phyloP scores from a whole-genome alignment of 2,797 vertebrate species.

The Brachyrhaphis roseni region DNA sequence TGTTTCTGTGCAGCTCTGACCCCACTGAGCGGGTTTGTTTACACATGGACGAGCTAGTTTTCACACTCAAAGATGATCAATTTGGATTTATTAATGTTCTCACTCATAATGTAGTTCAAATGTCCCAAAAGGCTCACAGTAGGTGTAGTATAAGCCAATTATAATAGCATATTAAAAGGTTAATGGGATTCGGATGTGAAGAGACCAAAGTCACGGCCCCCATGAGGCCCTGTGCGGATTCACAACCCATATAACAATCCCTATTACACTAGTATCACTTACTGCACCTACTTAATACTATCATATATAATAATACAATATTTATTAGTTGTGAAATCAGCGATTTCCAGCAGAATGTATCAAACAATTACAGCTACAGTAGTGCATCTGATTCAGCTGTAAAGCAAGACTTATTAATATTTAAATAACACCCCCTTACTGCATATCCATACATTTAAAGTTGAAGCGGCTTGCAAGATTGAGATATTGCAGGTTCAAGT shows the following conservation, averaged over 20 bases:
- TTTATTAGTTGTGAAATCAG: background rate
- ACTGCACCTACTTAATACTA: background rate
- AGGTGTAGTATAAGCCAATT: too few species aligned
- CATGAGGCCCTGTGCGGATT: background rate
- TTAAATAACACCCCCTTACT: background rate
- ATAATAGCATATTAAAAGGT: background rate
- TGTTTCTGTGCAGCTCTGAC: background rate
- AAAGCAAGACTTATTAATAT: too few species aligned
- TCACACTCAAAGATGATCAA: background rate
- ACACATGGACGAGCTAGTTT: background rate
- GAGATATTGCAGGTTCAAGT: background rate
- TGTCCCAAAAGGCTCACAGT: conserved; percentile 1
- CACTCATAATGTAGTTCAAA: conserved; percentile 33
- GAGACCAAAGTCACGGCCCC: background rate
- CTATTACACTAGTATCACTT: background rate
- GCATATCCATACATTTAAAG: background rate
- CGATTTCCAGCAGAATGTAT: background rate
- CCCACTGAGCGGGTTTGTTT: background rate
- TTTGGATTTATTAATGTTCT: background rate
- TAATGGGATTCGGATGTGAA: background rate
- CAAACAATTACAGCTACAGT: background rate
- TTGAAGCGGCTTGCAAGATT: background rate
- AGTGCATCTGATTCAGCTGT: background rate
- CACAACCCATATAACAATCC: background rate
- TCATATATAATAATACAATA: background rate